phyloP scores from a whole-genome alignment of 2,113 vertebrate genomes.

The Phaethornis superciliosus region DNA sequence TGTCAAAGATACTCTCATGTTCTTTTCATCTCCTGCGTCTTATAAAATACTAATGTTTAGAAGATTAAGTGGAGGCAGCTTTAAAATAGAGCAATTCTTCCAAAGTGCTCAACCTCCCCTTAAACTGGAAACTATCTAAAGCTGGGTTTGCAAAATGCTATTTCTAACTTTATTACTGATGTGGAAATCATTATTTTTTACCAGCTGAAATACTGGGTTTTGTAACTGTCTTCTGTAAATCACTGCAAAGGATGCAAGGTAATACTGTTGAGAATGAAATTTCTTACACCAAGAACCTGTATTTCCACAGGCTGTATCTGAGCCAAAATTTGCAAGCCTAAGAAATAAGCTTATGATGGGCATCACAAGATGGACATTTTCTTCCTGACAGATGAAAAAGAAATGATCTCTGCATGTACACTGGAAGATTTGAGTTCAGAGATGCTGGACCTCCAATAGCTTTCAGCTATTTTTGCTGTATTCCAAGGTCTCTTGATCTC shows the following conservation, averaged over 20 bases:
- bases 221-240: not conserved
- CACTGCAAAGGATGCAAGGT: not conserved
- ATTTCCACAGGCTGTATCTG: not conserved
- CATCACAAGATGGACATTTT: not conserved
- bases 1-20: slow-evolving; percentile 62
- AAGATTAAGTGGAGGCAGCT: slow-evolving; percentile 62
- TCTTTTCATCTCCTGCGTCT: slow-evolving; percentile 52
- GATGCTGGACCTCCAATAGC: not conserved
- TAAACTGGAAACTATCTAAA: slow-evolving; percentile 41
- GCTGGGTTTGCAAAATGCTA: slow-evolving; percentile 38
- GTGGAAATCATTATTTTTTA: not conserved
- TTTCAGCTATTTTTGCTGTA: not conserved
- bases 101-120: slow-evolving; percentile 45
- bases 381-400: not conserved
- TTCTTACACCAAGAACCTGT: not conserved
- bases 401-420: not conserved
- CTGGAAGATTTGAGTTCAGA: not conserved
- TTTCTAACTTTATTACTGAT: slow-evolving; percentile 44
- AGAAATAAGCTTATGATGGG: not conserved
- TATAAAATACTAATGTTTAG: slow-evolving; percentile 69
- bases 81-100: slow-evolving; percentile 63
- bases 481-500: not conserved
- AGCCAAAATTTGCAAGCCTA: not conserved
- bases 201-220: not conserved
- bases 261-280: not conserved